Conservation (phyloP, 2,797 vertebrate species). For the Xiphorhynchus erythropygius region DNA sequence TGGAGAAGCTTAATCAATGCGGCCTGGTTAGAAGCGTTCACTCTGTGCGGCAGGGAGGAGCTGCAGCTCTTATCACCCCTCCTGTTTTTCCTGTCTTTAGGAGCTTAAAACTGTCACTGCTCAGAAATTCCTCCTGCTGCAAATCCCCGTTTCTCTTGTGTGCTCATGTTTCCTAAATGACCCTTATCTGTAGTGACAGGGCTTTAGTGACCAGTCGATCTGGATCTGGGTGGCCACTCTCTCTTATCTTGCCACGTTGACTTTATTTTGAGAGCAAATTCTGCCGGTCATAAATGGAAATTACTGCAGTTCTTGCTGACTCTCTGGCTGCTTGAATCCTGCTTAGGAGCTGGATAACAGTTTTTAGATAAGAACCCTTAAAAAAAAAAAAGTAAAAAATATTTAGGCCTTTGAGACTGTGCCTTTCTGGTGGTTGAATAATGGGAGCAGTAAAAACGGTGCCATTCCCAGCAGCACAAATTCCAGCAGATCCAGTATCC, state of each 20-base stretch:
- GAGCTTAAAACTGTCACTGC: slow-evolving; percentile 18
- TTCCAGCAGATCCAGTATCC: background rate
- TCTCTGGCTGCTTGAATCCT: background rate
- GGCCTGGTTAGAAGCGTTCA: background rate
- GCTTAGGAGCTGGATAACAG: background rate
- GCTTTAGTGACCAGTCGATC: background rate
- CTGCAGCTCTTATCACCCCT: slow-evolving; percentile 17
- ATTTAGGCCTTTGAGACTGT: background rate
- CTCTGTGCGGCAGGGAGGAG: background rate
- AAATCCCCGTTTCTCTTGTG: background rate
- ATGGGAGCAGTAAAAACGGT: background rate
- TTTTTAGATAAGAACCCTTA: slow-evolving; percentile 2
- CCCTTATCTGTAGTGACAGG: slow-evolving; percentile 1
- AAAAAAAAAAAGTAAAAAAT: background rate
- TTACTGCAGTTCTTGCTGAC: background rate
- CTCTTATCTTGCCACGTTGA: background rate
- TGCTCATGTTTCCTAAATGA: background rate
- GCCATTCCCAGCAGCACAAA: background rate
- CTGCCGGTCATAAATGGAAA: slow-evolving; percentile 32
- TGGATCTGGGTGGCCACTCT: background rate
- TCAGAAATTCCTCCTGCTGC: background rate
- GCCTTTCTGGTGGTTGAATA: background rate
- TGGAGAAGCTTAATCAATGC: slow-evolving; percentile 27
- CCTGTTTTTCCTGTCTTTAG: slow-evolving; percentile 23
- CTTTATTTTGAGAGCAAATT: slow-evolving; percentile 43